These are phyloP conservation scores for Chaetogeoica ovagalla DNA, from an alignment of 2,888 invertebrate species.

Conservation along the genomic window DNA sequence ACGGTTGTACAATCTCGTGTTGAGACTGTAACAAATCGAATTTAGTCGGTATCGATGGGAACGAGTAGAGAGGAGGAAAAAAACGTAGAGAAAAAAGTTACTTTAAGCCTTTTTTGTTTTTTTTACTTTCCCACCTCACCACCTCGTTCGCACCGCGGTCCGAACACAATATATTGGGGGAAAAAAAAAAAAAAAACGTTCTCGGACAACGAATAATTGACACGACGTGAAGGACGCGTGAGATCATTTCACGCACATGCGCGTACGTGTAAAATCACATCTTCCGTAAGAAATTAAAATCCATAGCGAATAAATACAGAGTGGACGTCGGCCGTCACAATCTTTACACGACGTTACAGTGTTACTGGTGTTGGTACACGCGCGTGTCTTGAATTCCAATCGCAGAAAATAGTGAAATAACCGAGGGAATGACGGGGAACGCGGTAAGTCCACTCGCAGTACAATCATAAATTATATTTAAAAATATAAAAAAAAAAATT, in stretches of 20 bases:
- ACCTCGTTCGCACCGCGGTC: background rate
- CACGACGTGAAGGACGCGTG: constrained; percentile 23
- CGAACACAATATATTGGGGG: too few relatives aligned
- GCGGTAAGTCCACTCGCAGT: constrained; percentile 13
- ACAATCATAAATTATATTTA: too few relatives aligned
- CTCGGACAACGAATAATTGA: background rate
- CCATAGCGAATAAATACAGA: too few relatives aligned
- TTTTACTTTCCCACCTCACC: background rate
- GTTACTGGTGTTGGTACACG: too few relatives aligned
- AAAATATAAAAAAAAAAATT: too few relatives aligned
- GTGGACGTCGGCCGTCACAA: too few relatives aligned
- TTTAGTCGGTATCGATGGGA: constrained; percentile 9
- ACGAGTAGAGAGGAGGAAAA: background rate
- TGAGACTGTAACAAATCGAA: constrained; percentile 43
- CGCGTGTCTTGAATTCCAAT: background rate
- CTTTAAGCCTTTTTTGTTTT: background rate
- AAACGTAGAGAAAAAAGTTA: constrained; percentile 29
- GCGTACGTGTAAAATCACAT: constrained; percentile 3
- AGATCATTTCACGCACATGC: background rate
- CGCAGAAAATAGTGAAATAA: background rate
- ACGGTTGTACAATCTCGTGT: background rate
- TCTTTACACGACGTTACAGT: too few relatives aligned
- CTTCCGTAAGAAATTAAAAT: background rate
- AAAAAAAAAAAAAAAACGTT: background rate
- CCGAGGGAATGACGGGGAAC: background rate